These are phyloP conservation scores for Cherax destructor DNA, from an alignment of 1,140 invertebrate genomes.

Conservation along the genomic window DNA sequence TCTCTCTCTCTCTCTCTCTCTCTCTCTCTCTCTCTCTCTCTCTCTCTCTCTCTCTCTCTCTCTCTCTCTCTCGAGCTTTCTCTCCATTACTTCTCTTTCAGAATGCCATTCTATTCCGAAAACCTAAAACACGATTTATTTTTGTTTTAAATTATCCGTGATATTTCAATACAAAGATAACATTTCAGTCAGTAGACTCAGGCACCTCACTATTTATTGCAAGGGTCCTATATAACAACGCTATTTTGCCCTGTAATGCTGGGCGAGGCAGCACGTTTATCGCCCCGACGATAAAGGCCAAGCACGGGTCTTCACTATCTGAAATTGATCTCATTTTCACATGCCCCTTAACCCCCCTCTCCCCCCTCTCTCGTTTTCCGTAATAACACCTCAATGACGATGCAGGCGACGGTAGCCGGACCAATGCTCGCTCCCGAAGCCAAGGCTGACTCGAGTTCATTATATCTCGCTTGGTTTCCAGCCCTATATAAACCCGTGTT, in stretches of 20 bases:
- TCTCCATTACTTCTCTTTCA: too few species aligned
- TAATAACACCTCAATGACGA: background rate
- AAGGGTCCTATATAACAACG: background rate
- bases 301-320: background rate
- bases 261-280: background rate
- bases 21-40: too few species aligned
- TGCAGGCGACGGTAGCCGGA: background rate
- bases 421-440: background rate
- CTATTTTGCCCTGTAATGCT: background rate
- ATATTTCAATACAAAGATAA: background rate
- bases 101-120: too few species aligned
- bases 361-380: background rate
- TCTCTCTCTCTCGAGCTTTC: too few species aligned
- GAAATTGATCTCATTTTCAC: slow-evolving; percentile 14
- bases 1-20: too few species aligned
- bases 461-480: background rate
- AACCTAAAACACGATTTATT: too few species aligned
- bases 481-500: background rate
- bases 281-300: background rate
- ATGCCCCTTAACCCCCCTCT: background rate
- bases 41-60: too few species aligned
- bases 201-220: background rate
- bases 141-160: too few species aligned
- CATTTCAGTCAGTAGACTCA: background rate
- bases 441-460: background rate